phyloP scores from a whole-genome alignment of 1,140 invertebrate species.

The Drosophila tani region DNA sequence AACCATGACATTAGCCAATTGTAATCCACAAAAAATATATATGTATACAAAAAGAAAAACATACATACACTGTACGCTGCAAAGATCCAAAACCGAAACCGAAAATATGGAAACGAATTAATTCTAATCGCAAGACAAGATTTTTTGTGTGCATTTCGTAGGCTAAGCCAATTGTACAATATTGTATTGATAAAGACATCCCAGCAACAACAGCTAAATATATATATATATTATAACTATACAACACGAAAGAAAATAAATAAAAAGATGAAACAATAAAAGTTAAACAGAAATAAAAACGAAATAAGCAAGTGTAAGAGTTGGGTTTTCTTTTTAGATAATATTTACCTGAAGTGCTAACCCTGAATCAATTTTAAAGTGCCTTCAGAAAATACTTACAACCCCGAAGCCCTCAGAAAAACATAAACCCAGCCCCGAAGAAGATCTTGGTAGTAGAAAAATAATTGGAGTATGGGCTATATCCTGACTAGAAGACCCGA shows the following conservation, averaged over 20 bases:
- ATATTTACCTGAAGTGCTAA: too few species aligned
- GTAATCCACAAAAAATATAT: constrained; percentile 6
- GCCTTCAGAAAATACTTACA: neutral
- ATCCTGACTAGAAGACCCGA: constrained; percentile 13
- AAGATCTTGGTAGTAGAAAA: neutral
- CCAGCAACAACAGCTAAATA: constrained; percentile 26
- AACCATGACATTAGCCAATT: constrained; percentile 33
- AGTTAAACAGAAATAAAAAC: constrained; percentile 53
- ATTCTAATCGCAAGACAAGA: constrained; percentile 30
- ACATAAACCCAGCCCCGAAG: neutral
- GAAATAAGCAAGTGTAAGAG: constrained; percentile 12
- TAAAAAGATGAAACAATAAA: constrained; percentile 59
- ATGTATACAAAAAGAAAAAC: neutral
- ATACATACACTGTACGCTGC: constrained; percentile 44
- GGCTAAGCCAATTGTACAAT: constrained; percentile 48
- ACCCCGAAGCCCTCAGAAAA: too few species aligned
- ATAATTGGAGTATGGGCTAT: neutral
- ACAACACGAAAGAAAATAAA: constrained; percentile 2
- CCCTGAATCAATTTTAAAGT: neutral
- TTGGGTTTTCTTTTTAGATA: too few species aligned
- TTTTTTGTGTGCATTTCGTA: constrained; percentile 41
- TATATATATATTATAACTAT: constrained; percentile 26
- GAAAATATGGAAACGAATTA: constrained; percentile 26
- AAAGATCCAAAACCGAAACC: constrained; percentile 36
- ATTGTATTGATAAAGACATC: constrained; percentile 42